Conservation (phyloP, 2,797 vertebrate genomes). For the Cichlasoma orientale region DNA sequence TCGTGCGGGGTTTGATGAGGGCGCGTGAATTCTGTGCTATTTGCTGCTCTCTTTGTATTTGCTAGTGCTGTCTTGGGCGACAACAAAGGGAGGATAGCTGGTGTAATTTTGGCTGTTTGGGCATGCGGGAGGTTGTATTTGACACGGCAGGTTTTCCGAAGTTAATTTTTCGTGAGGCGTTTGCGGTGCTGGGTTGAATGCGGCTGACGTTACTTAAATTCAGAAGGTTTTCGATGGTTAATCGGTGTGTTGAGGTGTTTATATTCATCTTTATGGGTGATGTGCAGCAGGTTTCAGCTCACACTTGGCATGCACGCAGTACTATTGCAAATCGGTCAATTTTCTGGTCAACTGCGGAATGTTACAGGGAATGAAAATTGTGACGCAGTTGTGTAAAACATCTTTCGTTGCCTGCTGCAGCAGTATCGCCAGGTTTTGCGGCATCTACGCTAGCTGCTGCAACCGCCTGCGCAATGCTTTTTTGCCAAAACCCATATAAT, state of each 20-base stretch:
- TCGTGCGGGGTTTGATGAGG: constrained; percentile 56
- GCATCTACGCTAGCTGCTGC: constrained; percentile 34
- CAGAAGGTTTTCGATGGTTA: constrained; percentile 46
- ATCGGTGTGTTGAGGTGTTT: constrained; percentile 45
- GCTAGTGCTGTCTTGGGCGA: constrained; percentile 68
- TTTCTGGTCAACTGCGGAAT: constrained; percentile 76
- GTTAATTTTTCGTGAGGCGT: constrained; percentile 16
- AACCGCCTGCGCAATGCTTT: constrained; percentile 27
- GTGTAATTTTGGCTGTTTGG: constrained; percentile 40
- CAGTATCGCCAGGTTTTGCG: constrained; percentile 52
- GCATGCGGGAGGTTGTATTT: not conserved
- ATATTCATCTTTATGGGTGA: not conserved
- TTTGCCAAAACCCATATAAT: not conserved
- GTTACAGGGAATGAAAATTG: constrained; percentile 81
- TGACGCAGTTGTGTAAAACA: constrained; percentile 88
- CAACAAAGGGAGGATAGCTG: constrained; percentile 74
- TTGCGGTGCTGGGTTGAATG: constrained; percentile 25
- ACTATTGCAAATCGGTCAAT: constrained; percentile 56
- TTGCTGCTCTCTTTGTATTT: constrained; percentile 80
- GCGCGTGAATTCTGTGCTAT: constrained; percentile 65
- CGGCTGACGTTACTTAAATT: constrained; percentile 42
- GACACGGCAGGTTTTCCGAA: not conserved
- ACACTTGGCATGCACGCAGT: constrained; percentile 9
- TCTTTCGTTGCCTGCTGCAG: constrained; percentile 66
- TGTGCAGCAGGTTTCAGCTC: not conserved